These are phyloP conservation scores for Ochropleura leucogaster DNA, from an alignment of 2,888 invertebrate species.

Conservation along the genomic window DNA sequence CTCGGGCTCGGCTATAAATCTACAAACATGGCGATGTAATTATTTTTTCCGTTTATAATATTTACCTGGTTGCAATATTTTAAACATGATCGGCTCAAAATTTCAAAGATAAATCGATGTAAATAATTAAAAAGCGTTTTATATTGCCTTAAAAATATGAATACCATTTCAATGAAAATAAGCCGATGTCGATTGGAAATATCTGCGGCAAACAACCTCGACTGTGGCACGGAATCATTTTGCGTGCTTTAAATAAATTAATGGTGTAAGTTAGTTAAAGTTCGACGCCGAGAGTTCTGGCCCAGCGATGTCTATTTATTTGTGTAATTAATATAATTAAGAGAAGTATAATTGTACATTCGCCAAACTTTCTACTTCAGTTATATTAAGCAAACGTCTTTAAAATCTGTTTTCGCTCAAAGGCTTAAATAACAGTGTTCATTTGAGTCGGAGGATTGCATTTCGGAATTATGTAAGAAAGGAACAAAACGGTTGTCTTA, in stretches of 20 bases:
- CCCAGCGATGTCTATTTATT: slow-evolving; percentile 50
- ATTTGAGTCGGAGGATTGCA: slow-evolving; percentile 41
- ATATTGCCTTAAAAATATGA: slow-evolving; percentile 26
- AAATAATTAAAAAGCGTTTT: slow-evolving; percentile 42
- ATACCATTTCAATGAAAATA: slow-evolving; percentile 45
- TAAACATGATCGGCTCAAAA: slow-evolving; percentile 30
- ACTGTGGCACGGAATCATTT: slow-evolving; percentile 72
- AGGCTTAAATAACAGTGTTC: slow-evolving; percentile 32
- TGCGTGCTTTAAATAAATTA: slow-evolving; percentile 72
- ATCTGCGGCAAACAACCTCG: slow-evolving; percentile 70
- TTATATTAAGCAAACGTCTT: slow-evolving; percentile 52
- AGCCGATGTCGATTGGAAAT: slow-evolving; percentile 61
- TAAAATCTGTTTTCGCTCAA: slow-evolving; percentile 51
- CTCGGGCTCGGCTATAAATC: not conserved
- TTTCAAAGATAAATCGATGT: slow-evolving; percentile 25
- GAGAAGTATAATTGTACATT: slow-evolving; percentile 59
- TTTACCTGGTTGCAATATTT: slow-evolving; percentile 14
- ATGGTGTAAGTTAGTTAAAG: slow-evolving; percentile 73
- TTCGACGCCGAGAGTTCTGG: slow-evolving; percentile 65
- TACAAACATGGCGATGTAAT: not conserved
- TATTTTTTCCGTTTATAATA: slow-evolving; percentile 6
- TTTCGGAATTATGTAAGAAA: slow-evolving; percentile 25
- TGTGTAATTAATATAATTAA: slow-evolving; percentile 59
- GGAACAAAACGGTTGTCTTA: slow-evolving; percentile 9
- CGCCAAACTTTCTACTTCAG: slow-evolving; percentile 53